phyloP scores from a whole-genome alignment of 2,113 vertebrate genomes.

The Pygoscelis antarcticus region DNA sequence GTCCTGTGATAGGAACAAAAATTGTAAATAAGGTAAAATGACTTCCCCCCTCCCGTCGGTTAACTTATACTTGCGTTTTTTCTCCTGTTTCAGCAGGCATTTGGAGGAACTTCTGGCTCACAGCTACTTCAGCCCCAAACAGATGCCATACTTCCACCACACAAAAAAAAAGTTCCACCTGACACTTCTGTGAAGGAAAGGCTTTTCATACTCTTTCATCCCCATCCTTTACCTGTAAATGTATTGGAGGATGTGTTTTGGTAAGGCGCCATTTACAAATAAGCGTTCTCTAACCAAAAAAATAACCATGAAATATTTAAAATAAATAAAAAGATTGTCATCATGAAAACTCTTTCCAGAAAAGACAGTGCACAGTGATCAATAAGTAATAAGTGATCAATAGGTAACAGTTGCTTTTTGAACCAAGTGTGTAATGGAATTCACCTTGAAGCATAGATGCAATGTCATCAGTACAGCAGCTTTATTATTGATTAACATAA shows the following conservation, averaged over 20 bases:
- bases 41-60: neutral
- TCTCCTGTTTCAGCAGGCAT: constrained; percentile 46
- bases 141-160: constrained; percentile 85
- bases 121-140: constrained; percentile 86
- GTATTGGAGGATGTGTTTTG: constrained; percentile 94
- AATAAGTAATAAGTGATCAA: neutral
- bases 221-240: constrained; percentile 87
- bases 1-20: neutral
- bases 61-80: neutral
- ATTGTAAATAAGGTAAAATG: neutral
- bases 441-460: neutral
- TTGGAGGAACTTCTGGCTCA: constrained; percentile 69
- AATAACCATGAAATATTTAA: neutral
- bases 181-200: constrained; percentile 90
- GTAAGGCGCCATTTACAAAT: constrained; percentile 69
- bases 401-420: neutral
- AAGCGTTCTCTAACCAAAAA: neutral
- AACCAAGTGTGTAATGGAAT: neutral
- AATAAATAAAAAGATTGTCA: neutral
- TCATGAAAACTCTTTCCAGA: neutral
- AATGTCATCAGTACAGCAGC: neutral
- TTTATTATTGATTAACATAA: neutral
- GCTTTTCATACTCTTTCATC: constrained; percentile 93
- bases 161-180: constrained; percentile 85
- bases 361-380: neutral